phyloP scores from a whole-genome alignment of 2,797 vertebrate species.

The Sebastes oblongus region DNA sequence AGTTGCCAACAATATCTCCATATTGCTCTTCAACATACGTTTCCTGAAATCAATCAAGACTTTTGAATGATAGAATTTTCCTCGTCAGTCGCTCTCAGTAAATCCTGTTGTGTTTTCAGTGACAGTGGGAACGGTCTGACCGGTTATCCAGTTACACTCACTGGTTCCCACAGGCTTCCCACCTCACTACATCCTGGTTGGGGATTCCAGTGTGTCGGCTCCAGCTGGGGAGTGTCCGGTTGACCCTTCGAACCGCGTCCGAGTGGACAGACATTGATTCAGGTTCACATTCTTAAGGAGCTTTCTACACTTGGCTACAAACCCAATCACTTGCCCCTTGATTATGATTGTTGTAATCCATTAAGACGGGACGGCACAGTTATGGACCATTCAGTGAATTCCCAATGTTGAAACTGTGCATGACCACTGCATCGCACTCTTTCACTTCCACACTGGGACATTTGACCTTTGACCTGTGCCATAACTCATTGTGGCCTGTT shows the following conservation, averaged over 20 bases:
- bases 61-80: background rate
- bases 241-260: constrained; percentile 3
- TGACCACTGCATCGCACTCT: constrained; percentile 31
- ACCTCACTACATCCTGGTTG: constrained; percentile 23
- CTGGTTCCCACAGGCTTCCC: constrained; percentile 53
- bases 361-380: background rate
- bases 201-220: constrained; percentile 55
- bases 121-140: constrained; percentile 20
- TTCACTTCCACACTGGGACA: constrained; percentile 60
- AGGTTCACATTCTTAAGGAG: constrained; percentile 8
- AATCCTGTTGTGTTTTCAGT: constrained; percentile 5
- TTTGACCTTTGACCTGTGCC: constrained; percentile 66
- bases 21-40: background rate
- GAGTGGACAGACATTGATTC: constrained; percentile 17
- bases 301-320: background rate
- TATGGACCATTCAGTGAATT: background rate
- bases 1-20: too few relatives aligned
- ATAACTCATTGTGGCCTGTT: constrained; percentile 60
- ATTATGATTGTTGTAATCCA: background rate
- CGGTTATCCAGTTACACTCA: constrained; percentile 44
- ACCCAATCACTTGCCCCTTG: background rate
- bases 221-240: constrained; percentile 43
- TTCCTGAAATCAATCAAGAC: background rate
- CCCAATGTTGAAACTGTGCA: constrained; percentile 15
- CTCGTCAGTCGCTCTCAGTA: background rate